Evolutionary conservation across 2,888 invertebrate genomes (phyloP).

Genomic region (Gibbula magus): DNA sequence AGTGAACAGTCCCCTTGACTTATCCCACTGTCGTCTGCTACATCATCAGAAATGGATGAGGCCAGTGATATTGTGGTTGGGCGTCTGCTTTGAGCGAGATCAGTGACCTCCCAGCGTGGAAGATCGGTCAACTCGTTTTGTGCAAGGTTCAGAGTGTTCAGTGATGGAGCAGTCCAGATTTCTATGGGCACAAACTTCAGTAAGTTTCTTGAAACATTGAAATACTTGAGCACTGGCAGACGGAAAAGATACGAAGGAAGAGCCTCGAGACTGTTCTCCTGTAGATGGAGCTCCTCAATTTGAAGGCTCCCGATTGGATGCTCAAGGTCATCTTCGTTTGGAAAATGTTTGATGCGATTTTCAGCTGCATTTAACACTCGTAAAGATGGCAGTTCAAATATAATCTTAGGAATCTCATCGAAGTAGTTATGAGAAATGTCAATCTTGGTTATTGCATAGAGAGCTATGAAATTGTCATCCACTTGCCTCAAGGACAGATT

Average conservation of each 20-base stretch:
- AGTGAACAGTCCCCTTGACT: background rate
- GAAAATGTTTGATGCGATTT: constrained; percentile 88
- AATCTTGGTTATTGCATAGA: constrained; percentile 93
- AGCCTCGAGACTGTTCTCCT: constrained; percentile 86
- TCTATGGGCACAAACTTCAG: constrained; percentile 82
- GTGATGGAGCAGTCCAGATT: constrained; percentile 48
- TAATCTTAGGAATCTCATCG: constrained; percentile 84
- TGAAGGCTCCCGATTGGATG: constrained; percentile 78
- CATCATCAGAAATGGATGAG: background rate
- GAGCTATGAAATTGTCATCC: constrained; percentile 80
- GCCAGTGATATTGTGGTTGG: background rate
- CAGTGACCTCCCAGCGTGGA: constrained; percentile 33
- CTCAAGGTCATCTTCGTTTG: constrained; percentile 72
- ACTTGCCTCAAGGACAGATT: constrained; percentile 86
- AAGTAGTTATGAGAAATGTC: constrained; percentile 94
- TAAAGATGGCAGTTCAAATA: constrained; percentile 85
- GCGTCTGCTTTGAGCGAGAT: constrained; percentile 5
- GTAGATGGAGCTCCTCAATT: constrained; percentile 92
- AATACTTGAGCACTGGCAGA: constrained; percentile 84
- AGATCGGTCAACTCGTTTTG: constrained; percentile 34
- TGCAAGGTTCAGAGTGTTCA: constrained; percentile 44
- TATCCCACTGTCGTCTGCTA: background rate
- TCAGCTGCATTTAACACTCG: constrained; percentile 90
- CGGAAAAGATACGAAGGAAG: constrained; percentile 89
- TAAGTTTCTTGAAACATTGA: constrained; percentile 93